phyloP scores from a whole-genome alignment of 2,113 vertebrate genomes.

The Panthera uncia region DNA sequence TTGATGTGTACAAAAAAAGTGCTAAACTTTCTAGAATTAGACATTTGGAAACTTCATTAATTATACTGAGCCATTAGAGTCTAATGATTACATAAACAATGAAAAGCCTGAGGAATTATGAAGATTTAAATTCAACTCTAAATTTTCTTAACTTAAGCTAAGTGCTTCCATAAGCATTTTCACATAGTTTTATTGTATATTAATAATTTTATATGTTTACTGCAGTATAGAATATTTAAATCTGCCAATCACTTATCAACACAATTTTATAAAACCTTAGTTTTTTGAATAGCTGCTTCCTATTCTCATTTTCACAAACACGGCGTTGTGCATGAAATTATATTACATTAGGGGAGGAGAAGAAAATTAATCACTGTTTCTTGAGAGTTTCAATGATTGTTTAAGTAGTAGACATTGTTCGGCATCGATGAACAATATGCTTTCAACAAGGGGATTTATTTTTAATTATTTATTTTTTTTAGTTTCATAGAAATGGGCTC shows the following conservation, averaged over 20 bases:
- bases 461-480: neutral
- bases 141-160: neutral
- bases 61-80: neutral
- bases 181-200: neutral
- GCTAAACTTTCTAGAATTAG: neutral
- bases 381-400: neutral
- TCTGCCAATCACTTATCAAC: neutral
- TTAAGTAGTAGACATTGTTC: neutral
- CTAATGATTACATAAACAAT: slow-evolving; percentile 15
- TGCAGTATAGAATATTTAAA: neutral
- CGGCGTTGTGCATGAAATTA: neutral
- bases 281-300: neutral
- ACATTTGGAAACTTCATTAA: neutral
- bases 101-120: neutral
- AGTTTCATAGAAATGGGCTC: neutral
- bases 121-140: neutral
- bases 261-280: neutral
- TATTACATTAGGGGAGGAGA: neutral
- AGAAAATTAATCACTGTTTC: neutral
- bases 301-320: neutral
- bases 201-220: neutral
- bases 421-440: neutral
- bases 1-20: neutral
- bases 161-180: neutral
- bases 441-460: neutral